Evolutionary conservation across 2,797 vertebrate species (phyloP), one percentile per base, ranked within the genome.

Genomic region (Coregonus ussuriensis): DNA sequence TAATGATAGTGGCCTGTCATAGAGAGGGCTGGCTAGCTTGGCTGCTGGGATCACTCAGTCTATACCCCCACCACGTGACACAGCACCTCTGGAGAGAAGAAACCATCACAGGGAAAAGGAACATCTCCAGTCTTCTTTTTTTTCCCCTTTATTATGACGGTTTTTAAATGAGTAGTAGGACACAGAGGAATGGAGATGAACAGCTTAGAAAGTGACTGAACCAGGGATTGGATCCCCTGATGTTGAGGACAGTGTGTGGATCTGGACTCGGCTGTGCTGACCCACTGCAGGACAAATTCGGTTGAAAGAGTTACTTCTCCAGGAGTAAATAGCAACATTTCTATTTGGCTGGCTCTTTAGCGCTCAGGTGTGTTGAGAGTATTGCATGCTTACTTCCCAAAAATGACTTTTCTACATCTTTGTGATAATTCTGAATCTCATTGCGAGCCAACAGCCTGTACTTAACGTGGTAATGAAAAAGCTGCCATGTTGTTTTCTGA

Each of bases 1-100:
- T 25, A 25, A 25, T 25, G 25, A 25, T 25, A 85, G 85, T 74
- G 79, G 82, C 82, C 80, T 91, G 90, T 90, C 91, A 89, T 68
- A 72, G 69, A 35, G 6, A 77, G 69, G 82, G 1, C 83, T 74
- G 80, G 84, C 84, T 83, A 79, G 75, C 76, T 74, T 80, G 83
- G 78, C 75, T 71, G 66, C 78, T 37, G 16, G 70, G 5, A 88
- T 91, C 86, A 85, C 3, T 56, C 15, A 4, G 13, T 15, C 15
- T 18, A 15, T 14, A 52, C 51, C 51, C 33, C 33, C 37, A 9
- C 89, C 86, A 88, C 75, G 54, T 74, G 70, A 4, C 18, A 15
- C 66, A 4, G 13, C 56, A 71, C 35, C 53, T 41, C 33, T 4
- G 31, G 66, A 71, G 68, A 76, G 75, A n/a, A 37, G 18, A n/a